Percentiles rank a stretch among this genome's conserved stretches.
Conservation (phyloP, 2,797 vertebrate genomes). For the Gambelia wislizenii region DNA sequence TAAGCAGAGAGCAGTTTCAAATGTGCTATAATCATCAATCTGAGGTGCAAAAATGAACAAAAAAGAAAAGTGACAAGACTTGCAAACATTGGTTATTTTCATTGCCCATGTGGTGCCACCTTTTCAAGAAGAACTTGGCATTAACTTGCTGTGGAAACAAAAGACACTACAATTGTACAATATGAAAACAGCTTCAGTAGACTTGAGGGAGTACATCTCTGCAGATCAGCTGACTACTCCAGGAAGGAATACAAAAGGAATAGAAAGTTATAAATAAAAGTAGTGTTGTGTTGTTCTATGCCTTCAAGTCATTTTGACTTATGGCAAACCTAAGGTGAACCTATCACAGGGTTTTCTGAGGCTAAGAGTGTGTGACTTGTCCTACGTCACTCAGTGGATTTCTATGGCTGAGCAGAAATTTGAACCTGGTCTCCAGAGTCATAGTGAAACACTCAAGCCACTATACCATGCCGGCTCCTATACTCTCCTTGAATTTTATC, state of each 20-base stretch:
- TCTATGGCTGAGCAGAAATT: no score
- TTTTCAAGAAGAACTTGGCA: constrained; percentile 48
- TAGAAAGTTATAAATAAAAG: not conserved
- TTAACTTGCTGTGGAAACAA: constrained; percentile 25
- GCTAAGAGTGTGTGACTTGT: no score
- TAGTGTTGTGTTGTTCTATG: no score
- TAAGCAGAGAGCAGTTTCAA: constrained; percentile 8
- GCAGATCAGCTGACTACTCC: not conserved
- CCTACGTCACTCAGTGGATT: no score
- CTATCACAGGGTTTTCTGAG: no score
- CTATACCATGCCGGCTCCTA: no score
- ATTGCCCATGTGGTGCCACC: constrained; percentile 30
- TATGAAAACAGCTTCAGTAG: not conserved
- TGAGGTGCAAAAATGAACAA: constrained; percentile 28
- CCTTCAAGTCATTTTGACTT: no score
- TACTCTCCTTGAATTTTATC: not conserved
- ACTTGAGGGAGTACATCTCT: not conserved
- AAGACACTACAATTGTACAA: not conserved
- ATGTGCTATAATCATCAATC: constrained; percentile 47
- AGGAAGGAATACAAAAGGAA: not conserved
- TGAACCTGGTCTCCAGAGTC: no score
- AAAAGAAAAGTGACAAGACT: constrained; percentile 11
- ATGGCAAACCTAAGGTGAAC: no score
- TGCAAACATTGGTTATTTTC: constrained; percentile 20
- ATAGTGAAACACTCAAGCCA: no score